Evolutionary conservation across 2,113 vertebrate genomes (phyloP), one percentile per base, ranked within the genome.

Genomic region (Chroicocephalus ridibundus): DNA sequence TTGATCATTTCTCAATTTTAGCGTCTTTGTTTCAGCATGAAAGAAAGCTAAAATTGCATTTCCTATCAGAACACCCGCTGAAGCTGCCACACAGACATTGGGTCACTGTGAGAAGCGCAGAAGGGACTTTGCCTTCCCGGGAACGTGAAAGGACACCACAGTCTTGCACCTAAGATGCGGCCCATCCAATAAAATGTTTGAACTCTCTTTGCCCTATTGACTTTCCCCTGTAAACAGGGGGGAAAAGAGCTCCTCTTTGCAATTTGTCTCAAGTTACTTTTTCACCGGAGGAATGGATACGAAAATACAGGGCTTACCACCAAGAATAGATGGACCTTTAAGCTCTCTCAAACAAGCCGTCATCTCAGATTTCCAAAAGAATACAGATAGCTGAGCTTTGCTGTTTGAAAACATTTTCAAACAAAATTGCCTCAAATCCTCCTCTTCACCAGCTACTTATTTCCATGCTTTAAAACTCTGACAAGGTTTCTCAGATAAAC

Each of bases 401-500:
- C 72, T 52, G 26, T 32, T 79, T 86, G 83, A 71, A 88, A 88
- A 61, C 57, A n/a, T 58, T 94, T 87, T 82, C 81, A 94, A 85
- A 71, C 47, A 72, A 57, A 90, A 65, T n/a, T 60, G 42, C 46
- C 84, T 79, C 66, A 51, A 72, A 76, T 86, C 34, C 62, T 68
- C n/a, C 49, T 69, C 47, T 71, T 68, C 65, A 60, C 34, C 69
- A 90, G 75, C 47, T 88, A 57, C 72, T 93, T 90, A 68, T 69
- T 94, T 94, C 83, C 1, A 1, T 4, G 19, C 66, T 94, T 80
- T 75, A 90, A 87, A 95, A 52, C 34, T 66, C 70, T 62, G 49
- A 40, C 11, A 29, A 58, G 31, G 42, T 65, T 97, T 82, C 85
- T 86, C 75, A 91, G 90, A 94, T 90, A 95, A 96, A 90, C 81